These are phyloP conservation scores for Graptemys geographica DNA, from an alignment of 2,797 vertebrate genomes.

Conservation along the genomic window DNA sequence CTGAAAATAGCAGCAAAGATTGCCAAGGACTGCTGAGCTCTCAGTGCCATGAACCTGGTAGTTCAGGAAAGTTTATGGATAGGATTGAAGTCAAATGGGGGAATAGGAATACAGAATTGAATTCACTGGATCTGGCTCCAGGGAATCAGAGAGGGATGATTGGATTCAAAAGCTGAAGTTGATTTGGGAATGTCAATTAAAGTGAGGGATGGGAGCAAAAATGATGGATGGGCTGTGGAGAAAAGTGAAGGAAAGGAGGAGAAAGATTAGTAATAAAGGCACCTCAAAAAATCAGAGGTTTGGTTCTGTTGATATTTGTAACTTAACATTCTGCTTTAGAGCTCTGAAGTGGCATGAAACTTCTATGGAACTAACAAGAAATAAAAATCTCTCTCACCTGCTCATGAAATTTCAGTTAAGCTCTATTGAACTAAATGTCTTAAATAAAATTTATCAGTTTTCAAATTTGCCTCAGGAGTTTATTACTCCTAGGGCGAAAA, in stretches of 20 bases:
- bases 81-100: not conserved
- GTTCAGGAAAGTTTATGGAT: not conserved
- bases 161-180: not conserved
- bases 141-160: not conserved
- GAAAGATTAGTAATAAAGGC: not conserved
- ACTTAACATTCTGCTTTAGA: not conserved
- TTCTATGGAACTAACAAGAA: not conserved
- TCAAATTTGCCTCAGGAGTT: not conserved
- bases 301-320: not conserved
- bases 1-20: not conserved
- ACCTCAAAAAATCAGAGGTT: accelerated
- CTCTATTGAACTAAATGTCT: constrained; percentile 5
- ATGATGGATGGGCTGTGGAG: not conserved
- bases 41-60: not conserved
- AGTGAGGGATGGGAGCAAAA: not conserved
- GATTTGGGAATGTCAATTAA: not conserved
- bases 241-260: not conserved
- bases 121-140: constrained; percentile 1
- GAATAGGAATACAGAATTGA: not conserved
- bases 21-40: not conserved
- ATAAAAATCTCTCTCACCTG: not conserved
- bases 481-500: not conserved
- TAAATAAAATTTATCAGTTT: not conserved
- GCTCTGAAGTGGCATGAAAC: not conserved
- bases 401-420: not conserved